Percentiles rank a stretch among this genome's conserved stretches.
These are phyloP conservation scores for Pangasius krempfi DNA, from an alignment of 2,797 vertebrate genomes.

Conservation along the genomic window DNA sequence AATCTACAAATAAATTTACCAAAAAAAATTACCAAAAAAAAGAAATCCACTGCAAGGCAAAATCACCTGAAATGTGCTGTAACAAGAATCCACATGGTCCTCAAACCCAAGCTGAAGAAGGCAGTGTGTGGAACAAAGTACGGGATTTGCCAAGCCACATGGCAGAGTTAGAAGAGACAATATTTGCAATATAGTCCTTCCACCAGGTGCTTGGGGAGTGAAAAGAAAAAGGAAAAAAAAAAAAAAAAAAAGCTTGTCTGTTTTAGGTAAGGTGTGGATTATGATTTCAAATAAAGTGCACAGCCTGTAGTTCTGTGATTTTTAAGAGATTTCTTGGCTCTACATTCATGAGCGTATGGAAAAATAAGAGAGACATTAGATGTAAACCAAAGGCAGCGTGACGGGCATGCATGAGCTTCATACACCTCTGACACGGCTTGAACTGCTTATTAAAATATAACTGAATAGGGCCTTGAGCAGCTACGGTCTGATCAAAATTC, in stretches of 20 bases:
- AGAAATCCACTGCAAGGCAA: background rate
- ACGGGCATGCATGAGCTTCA: background rate
- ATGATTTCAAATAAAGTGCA: background rate
- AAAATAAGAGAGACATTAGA: too few relatives aligned
- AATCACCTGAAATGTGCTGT: background rate
- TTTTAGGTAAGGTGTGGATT: background rate
- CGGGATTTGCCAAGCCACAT: background rate
- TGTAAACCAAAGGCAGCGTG: background rate
- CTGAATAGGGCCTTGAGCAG: background rate
- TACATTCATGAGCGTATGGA: background rate
- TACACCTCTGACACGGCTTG: background rate
- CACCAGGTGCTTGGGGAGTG: background rate
- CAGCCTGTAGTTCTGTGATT: background rate
- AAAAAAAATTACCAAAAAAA: background rate
- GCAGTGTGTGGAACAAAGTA: background rate
- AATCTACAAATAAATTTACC: too few relatives aligned
- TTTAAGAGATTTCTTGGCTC: background rate
- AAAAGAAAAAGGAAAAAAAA: too few relatives aligned
- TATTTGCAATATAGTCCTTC: background rate
- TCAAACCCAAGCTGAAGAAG: background rate
- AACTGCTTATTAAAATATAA: background rate
- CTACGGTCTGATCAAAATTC: background rate
- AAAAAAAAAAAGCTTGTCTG: background rate
- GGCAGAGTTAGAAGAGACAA: background rate
- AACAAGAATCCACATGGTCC: background rate